Evolutionary conservation across 2,113 vertebrate species (phyloP), one percentile per base, ranked within the genome.

Genomic region (Pteropus alecto): DNA sequence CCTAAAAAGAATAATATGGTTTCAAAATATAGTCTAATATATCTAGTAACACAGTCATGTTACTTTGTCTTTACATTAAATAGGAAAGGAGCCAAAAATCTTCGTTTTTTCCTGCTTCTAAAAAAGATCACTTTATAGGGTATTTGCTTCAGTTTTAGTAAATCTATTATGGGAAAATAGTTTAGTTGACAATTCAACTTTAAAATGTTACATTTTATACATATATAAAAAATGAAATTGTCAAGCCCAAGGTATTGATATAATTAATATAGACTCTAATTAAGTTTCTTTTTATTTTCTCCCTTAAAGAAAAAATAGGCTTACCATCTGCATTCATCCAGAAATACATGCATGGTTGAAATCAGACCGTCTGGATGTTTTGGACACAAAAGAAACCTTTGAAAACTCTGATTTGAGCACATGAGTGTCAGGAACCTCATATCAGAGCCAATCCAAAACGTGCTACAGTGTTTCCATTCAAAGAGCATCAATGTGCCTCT

Each of bases 391-490:
- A 96, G 94, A 93, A 97, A 94, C 91, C 98, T 98, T 98, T 98
- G 97, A 98, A 96, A 97, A 98, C 87, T 98, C 97, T 74, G 97
- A 96, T 95, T 96, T 95, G 98, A 97, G 96, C 96, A 96, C 83
- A 95, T 90, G 98, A 97, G 98, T 98, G 98, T 98, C 98, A 97
- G 97, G 98, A 98, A 98, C 48, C 97, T 97, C 78, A 94, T 93
- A 96, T 96, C 97, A 98, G 97, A 98, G 98, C 85, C 96, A 98
- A 97, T 98, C 97, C 98, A 92, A 98, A 98, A 92, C 33, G 77
- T 56, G 96, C 94, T 85, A 97, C 98, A 98, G 97, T 95, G 91
- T 98, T 98, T 91, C 98, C 98, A 98, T 98, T 99, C 98, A 99
- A 86, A 97, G 83, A 60, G 56, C 95, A 97, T 98, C 98, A 99